phyloP scores from a whole-genome alignment of 1,140 invertebrate genomes.

The Steinernema feltiae region DNA sequence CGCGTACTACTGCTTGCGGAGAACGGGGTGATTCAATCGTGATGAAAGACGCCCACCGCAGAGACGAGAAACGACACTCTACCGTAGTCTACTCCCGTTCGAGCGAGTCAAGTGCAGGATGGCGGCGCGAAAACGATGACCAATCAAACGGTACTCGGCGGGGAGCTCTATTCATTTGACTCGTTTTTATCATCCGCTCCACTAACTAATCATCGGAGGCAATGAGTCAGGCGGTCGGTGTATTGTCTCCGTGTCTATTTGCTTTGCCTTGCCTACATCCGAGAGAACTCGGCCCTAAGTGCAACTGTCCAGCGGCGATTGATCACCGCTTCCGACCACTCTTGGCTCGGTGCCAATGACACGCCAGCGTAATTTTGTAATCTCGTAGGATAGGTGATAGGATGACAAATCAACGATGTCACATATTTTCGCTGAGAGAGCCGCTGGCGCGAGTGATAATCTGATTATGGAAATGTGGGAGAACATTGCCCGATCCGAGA shows the following conservation, averaged over 20 bases:
- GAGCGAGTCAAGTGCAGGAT: no score
- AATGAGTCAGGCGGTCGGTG: not conserved
- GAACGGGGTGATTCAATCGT: no score
- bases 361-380: conserved; percentile 11
- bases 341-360: not conserved
- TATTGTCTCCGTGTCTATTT: conserved; percentile 6
- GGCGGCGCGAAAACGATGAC: no score
- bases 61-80: not conserved
- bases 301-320: not conserved
- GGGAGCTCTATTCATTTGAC: not conserved
- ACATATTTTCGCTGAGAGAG: not conserved
- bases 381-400: not conserved
- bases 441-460: not conserved
- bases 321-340: not conserved
- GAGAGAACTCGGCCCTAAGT: not conserved
- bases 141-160: no score
- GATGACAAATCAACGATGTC: not conserved
- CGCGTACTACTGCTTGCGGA: no score
- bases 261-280: conserved; percentile 2
- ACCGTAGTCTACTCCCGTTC: not conserved
- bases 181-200: not conserved
- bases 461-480: conserved; percentile 8
- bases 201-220: not conserved
- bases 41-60: no score
- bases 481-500: not conserved